Evolutionary conservation across 2,113 vertebrate species (phyloP), one percentile per base, ranked within the genome.

Genomic region (Zapus hudsonius): DNA sequence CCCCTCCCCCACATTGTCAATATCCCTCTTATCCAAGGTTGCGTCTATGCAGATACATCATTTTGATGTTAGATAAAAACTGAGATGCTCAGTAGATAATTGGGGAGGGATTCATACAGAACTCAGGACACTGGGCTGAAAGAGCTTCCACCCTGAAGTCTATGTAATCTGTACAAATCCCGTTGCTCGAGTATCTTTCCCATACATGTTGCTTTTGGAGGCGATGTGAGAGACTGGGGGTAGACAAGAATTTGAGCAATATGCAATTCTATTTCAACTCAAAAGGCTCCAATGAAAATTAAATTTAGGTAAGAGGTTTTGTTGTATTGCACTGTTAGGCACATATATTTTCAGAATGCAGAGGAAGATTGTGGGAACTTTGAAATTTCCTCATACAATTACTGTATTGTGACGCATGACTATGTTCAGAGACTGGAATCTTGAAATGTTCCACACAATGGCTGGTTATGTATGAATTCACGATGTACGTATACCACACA

Each of bases 301-400:
- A 64, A 89, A 52, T 23, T 81, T 29, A 59, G 47, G 92, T 64
- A 83, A 75, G 5, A 80, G 52, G 31, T 82, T 85, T 7, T 27
- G 1, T 63, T 83, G 52, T 73, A 31, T 87, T 83, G 78, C 33
- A 87, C 59, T 23, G 66, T 90, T 87, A 82, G 93, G 38, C 4
- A 55, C 7, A 33, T 36, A 4, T 12, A 80, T 36, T 88, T 89
- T 84, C 6, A 38, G 7, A 90, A 55, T 33, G 31, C 2, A 84
- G 88, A 57, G 42, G 63, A 61, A 76, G 25, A 23, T 72, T 44
- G 57, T 31, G 33, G 70, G 67, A 88, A 76, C 5, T 83, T 75
- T 73, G 40, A 59, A 42, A 44, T 2, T 64, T 42, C 27, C 38
- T 84, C 7, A 69, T n/a, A 27, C 5, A 40, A 5, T 52, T 27